Conservation (phyloP, 2,113 vertebrate genomes). For the Boulengeromyrus knoepffleri region DNA sequence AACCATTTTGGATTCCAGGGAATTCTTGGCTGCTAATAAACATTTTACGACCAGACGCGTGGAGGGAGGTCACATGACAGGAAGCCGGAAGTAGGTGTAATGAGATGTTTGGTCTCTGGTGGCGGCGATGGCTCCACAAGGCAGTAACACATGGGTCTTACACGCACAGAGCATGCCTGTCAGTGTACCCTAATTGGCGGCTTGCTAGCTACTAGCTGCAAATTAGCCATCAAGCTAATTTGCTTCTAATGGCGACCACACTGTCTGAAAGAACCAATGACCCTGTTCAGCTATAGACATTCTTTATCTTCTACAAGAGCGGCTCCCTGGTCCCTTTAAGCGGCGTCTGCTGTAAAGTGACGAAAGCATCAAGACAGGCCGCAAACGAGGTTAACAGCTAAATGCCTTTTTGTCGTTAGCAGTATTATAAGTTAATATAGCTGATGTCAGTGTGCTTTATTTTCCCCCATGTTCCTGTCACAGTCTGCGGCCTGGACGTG, state of each 20-base stretch:
- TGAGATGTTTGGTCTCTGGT: not conserved
- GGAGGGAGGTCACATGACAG: not conserved
- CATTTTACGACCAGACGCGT: not conserved
- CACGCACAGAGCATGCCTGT: not conserved
- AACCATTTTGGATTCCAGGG: not conserved
- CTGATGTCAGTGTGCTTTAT: not conserved
- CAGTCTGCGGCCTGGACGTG: not conserved
- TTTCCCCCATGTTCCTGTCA: not conserved
- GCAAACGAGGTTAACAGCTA: not conserved
- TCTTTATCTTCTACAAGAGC: not conserved
- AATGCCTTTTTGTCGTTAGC: not conserved
- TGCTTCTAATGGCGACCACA: not conserved
- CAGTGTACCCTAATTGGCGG: not conserved
- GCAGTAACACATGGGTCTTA: not conserved
- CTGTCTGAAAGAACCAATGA: not conserved
- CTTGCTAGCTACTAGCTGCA: not conserved
- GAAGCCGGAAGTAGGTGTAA: not conserved
- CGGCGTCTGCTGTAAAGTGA: not conserved
- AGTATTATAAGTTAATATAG: not conserved
- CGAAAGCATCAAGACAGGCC: not conserved
- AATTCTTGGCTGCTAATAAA: not conserved
- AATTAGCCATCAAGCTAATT: not conserved
- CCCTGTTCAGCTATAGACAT: not conserved
- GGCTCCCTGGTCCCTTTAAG: not conserved
- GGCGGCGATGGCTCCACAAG: not conserved